Base-by-base conservation (phyloP, 2,797 vertebrate genomes). In the Leptodactylus fallax region DNA sequence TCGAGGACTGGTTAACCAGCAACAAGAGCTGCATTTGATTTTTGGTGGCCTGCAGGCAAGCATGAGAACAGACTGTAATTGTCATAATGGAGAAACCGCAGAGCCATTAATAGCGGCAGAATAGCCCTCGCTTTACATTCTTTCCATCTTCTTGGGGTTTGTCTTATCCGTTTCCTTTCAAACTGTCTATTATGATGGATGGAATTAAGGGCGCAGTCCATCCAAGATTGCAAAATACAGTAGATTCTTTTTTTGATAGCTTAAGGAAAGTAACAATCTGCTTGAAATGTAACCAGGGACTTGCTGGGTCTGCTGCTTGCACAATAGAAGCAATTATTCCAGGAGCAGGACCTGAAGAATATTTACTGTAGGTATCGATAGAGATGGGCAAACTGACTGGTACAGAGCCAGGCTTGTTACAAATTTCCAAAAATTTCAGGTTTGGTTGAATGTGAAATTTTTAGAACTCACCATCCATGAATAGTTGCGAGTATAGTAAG, bases 161-260 rank as follows among this genome's bases (percentile, higher is more conserved):
- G 47, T 88, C 79, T 88, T 85, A 65, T 85, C 83, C 83, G 36
- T 79, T 88, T 88, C 87, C 83, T 88, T 67, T 81, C 83, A 84
- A 85, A 85, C 77, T 81, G 77, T 88, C 78, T 81, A 25, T 81
- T 82, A 82, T 76, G 86, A 81, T 63, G 86, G 56, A 83, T 78
- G 19, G 80, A 87, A 87, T 78, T 55, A 67, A 87, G 56, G 49
- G 80, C 27, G 21, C 45, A 65, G 16, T 65, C 69, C 60, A 17
- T 55, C 14, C 86, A 45, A 55, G n/a, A 53, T 77, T 76, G 71
- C 65, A 65, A 87, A 87, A 85, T 23, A 16, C 82, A 58, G 6
- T 84, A 9, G 23, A 84, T 74, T 72, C 21, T 12, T 51, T 71
- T 72, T 60, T 74, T 23, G 12, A 83, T 56, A 71, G 27, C 47